Evolutionary conservation across 2,113 vertebrate genomes (phyloP).

Genomic region (Scortum barcoo): DNA sequence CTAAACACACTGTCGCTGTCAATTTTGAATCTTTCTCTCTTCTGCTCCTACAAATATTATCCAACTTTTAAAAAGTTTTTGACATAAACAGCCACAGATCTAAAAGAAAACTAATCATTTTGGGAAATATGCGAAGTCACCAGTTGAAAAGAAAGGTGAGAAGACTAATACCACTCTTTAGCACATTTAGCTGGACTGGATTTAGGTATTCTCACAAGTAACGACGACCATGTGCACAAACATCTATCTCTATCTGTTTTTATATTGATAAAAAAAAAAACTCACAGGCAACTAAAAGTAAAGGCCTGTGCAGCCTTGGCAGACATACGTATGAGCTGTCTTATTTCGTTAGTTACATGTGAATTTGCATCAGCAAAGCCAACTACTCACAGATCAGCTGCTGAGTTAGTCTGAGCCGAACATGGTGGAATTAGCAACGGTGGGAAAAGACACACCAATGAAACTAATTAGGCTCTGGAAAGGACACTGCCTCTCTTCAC

Average conservation of each 20-base stretch:
- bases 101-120: too few species aligned
- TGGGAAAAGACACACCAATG: conserved; percentile 44
- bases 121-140: too few species aligned
- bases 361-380: neutral
- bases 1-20: neutral
- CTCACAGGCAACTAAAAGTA: too few species aligned
- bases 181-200: too few species aligned
- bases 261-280: neutral
- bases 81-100: too few species aligned
- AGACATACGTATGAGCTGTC: too few species aligned
- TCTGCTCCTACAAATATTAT: neutral
- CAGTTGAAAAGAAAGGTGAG: too few species aligned
- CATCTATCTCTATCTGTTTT: too few species aligned
- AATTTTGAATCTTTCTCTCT: neutral
- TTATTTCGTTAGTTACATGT: neutral
- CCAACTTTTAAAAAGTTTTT: too few species aligned
- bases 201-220: neutral
- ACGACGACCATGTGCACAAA: neutral
- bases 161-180: too few species aligned
- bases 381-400: conserved; percentile 39
- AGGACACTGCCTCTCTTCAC: conserved; percentile 46
- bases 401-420: conserved; percentile 1
- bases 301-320: neutral
- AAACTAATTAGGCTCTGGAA: conserved; percentile 48
- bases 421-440: conserved; percentile 57